Percentiles rank a stretch among this genome's conserved stretches.
These are phyloP conservation scores for Dendrolimus houi DNA, from an alignment of 2,888 invertebrate genomes.

Conservation along the genomic window DNA sequence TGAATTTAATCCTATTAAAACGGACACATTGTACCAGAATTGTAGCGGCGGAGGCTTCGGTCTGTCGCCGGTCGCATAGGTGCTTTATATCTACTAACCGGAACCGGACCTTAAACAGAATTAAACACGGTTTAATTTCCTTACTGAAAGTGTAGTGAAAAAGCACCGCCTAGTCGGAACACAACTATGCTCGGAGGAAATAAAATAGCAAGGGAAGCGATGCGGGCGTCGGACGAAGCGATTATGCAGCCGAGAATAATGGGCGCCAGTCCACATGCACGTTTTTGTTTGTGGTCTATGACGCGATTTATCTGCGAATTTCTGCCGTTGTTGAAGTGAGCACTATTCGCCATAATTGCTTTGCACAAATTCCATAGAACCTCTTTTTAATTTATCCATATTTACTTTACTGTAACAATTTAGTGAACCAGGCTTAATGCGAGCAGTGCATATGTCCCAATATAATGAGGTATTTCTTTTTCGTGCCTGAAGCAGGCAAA, in stretches of 20 bases:
- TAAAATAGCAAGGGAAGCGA: conserved; percentile 74
- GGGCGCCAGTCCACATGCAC: conserved; percentile 74
- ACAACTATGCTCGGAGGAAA: conserved; percentile 70
- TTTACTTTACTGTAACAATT: too few relatives aligned
- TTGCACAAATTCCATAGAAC: conserved; percentile 60
- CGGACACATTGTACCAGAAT: conserved; percentile 68
- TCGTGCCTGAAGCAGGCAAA: too few relatives aligned
- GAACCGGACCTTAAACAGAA: conserved; percentile 71
- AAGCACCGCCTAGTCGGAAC: conserved; percentile 67
- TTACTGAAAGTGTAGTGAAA: conserved; percentile 48
- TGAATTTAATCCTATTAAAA: conserved; percentile 73
- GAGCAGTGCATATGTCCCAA: too few relatives aligned
- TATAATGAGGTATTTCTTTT: too few relatives aligned
- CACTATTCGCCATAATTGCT: conserved; percentile 74
- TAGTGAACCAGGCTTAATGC: too few relatives aligned
- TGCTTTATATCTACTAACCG: conserved; percentile 53
- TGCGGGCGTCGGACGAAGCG: conserved; percentile 75
- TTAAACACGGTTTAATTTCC: conserved; percentile 74
- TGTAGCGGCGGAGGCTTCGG: conserved; percentile 67
- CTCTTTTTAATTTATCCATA: conserved; percentile 30
- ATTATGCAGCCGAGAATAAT: conserved; percentile 77
- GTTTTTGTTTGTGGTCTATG: conserved; percentile 77
- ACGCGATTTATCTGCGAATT: conserved; percentile 75
- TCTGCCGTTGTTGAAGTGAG: conserved; percentile 71
- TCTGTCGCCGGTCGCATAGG: conserved; percentile 66